Evolutionary conservation across 2,113 vertebrate species (phyloP).

Genomic region (Limnothrissa miodon): DNA sequence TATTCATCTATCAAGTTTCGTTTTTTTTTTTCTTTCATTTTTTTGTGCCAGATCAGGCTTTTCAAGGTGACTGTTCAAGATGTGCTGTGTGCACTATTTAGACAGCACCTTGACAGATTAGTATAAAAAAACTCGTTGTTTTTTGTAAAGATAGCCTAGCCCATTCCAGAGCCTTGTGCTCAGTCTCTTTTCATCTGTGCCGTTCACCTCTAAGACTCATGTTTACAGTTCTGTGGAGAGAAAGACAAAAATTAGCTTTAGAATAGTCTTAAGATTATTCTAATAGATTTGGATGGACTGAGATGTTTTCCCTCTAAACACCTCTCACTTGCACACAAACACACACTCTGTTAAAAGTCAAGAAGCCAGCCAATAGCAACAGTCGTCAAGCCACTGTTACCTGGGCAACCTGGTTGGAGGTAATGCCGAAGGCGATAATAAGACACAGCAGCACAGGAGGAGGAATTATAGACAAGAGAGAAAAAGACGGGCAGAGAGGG

Average conservation of each 20-base stretch:
- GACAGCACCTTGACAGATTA: background rate
- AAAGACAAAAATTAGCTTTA: conserved; percentile 22
- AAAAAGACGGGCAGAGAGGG: conserved; percentile 21
- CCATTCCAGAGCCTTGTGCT: background rate
- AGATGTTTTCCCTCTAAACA: conserved; percentile 11
- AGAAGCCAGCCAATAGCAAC: conserved; percentile 68
- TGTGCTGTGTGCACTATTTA: background rate
- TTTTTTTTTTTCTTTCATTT: too few species aligned
- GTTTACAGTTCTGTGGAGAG: background rate
- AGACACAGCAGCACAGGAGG: conserved; percentile 37
- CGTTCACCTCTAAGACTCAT: background rate
- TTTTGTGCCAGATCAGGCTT: background rate
- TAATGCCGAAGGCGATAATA: conserved; percentile 65
- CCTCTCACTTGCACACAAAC: conserved; percentile 43
- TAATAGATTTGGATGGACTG: conserved; percentile 41
- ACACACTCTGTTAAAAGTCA: conserved; percentile 53
- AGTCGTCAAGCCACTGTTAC: conserved; percentile 71
- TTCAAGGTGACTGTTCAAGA: background rate
- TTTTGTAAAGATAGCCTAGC: background rate
- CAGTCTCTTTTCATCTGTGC: background rate
- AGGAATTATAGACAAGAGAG: conserved; percentile 40
- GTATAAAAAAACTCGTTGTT: background rate
- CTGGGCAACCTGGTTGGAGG: conserved; percentile 72
- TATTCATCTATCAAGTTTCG: too few species aligned
- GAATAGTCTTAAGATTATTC: background rate